phyloP scores from a whole-genome alignment of 2,113 vertebrate genomes.

The Dermatemys mawii region DNA sequence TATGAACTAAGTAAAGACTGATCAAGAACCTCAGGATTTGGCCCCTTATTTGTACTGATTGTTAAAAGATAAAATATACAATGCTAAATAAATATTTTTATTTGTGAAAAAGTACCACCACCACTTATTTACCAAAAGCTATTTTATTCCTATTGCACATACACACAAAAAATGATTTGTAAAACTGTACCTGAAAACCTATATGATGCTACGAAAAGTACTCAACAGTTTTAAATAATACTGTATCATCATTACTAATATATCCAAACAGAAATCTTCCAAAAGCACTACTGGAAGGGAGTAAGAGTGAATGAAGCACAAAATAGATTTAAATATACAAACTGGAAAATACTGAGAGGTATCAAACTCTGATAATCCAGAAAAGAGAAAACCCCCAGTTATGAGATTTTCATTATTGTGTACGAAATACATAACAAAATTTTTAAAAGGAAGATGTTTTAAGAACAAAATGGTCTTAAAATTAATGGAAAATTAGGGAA shows the following conservation, averaged over 20 bases:
- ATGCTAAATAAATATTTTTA: background rate
- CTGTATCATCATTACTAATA: background rate
- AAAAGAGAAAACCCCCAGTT: background rate
- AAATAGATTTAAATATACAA: background rate
- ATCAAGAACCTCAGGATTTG: background rate
- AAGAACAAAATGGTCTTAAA: slow-evolving; percentile 24
- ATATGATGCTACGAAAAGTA: background rate
- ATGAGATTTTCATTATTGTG: background rate
- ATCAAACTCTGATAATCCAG: slow-evolving; percentile 16
- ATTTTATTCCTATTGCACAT: background rate
- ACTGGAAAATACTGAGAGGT: background rate
- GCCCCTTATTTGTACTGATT: slow-evolving; percentile 13
- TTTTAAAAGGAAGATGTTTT: slow-evolving; percentile 18
- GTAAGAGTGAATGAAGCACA: background rate
- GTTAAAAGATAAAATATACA: background rate
- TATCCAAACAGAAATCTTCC: background rate
- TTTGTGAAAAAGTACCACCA: background rate
- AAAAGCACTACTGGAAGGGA: background rate
- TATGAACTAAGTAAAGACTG: background rate
- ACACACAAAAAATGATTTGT: background rate
- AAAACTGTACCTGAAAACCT: background rate
- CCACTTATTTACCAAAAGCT: background rate
- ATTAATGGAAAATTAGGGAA: background rate
- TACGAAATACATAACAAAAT: slow-evolving; percentile 26
- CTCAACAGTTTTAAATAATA: background rate